Evolutionary conservation across 2,888 invertebrate species (phyloP).

Genomic region (Timandra comae): DNA sequence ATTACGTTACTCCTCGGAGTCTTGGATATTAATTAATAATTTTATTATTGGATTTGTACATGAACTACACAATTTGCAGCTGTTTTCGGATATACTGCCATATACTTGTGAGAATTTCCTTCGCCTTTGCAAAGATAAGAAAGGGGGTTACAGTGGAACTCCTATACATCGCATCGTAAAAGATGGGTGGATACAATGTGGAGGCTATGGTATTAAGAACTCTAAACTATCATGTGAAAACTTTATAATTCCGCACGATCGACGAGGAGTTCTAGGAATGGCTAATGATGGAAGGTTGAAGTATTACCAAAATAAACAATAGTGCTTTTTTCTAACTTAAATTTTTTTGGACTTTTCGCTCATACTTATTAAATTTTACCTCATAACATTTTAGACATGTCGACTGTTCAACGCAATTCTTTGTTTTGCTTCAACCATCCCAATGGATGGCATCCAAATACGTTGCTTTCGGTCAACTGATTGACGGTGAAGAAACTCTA

Average conservation of each 20-base stretch:
- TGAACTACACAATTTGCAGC: conserved; percentile 61
- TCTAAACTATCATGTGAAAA: conserved; percentile 78
- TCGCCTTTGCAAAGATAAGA: conserved; percentile 63
- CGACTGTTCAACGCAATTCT: conserved; percentile 83
- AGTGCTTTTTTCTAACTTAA: too few relatives aligned
- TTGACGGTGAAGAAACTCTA: conserved; percentile 80
- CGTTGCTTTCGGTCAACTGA: conserved; percentile 84
- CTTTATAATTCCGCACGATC: conserved; percentile 79
- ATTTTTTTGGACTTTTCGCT: too few relatives aligned
- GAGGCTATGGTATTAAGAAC: conserved; percentile 64
- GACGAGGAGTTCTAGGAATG: conserved; percentile 83
- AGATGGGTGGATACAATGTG: conserved; percentile 84
- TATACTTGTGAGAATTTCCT: conserved; percentile 76
- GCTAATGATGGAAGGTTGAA: conserved; percentile 81
- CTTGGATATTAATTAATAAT: too few relatives aligned
- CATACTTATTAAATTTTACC: too few relatives aligned
- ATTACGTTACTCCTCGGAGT: not conserved
- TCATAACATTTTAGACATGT: conserved; percentile 64
- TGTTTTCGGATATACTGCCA: conserved; percentile 78
- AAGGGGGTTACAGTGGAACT: conserved; percentile 72
- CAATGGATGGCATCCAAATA: conserved; percentile 84
- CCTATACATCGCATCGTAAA: conserved; percentile 81
- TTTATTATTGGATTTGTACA: too few relatives aligned
- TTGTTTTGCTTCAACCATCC: conserved; percentile 79
- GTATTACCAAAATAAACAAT: too few relatives aligned